phyloP scores from a whole-genome alignment of 2,888 invertebrate genomes.

The Eugnorisma glareosa region DNA sequence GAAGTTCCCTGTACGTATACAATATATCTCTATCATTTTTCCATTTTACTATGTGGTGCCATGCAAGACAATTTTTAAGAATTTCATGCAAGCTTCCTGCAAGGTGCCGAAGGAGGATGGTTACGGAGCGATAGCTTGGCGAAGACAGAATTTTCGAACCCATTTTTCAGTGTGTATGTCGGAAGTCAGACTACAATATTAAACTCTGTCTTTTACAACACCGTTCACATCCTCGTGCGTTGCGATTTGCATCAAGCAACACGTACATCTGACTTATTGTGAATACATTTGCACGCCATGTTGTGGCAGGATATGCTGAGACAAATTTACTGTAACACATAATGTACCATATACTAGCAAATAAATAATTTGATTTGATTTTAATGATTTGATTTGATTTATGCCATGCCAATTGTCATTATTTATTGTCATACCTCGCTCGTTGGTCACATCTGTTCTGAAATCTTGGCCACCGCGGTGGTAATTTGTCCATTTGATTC shows the following conservation, averaged over 20 bases:
- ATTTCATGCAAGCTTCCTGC: neutral
- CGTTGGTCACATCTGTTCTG: neutral
- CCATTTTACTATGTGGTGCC: neutral
- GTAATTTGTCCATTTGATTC: neutral
- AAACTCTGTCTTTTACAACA: neutral
- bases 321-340: too few species aligned
- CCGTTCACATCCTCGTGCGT: neutral
- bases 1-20: too few species aligned
- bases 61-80: neutral
- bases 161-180: neutral
- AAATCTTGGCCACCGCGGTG: neutral
- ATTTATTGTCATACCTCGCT: neutral
- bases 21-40: neutral
- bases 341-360: too few species aligned
- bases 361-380: too few species aligned
- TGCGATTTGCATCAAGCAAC: neutral
- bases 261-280: too few species aligned
- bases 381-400: too few species aligned
- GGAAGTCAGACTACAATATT: neutral
- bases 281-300: too few species aligned
- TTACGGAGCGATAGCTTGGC: slow-evolving; percentile 4
- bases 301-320: too few species aligned
- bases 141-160: neutral
- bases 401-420: neutral
- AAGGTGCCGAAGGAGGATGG: too few species aligned